A percentile compares a stretch with the other conserved stretches of the same genome.
Evolutionary conservation across 2,797 vertebrate species (phyloP).

Genomic region (Sebastes glaucus): DNA sequence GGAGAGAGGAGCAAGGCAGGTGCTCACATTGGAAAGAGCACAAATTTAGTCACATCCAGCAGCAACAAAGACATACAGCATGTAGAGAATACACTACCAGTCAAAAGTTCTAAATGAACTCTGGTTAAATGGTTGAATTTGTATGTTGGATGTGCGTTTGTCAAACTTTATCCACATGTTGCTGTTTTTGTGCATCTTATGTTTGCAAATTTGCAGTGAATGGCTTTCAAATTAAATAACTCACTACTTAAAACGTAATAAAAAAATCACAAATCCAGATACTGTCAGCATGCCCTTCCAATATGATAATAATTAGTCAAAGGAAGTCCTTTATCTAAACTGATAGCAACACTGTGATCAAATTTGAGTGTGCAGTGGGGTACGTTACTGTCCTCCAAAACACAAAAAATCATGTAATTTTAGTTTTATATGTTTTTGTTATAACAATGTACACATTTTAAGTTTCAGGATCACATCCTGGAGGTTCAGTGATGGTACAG

Average conservation of each 20-base stretch:
- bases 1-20: slow-evolving; percentile 30
- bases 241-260: not conserved
- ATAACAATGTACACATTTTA: not conserved
- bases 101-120: not conserved
- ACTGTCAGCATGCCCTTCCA: not conserved
- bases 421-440: not conserved
- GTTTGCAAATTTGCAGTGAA: not conserved
- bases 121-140: not conserved
- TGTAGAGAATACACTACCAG: not conserved
- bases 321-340: not conserved
- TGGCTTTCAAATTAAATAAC: not conserved
- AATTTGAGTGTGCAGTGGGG: not conserved
- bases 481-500: not conserved
- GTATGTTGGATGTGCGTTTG: not conserved
- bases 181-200: not conserved
- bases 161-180: not conserved
- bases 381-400: not conserved
- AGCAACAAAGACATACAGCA: not conserved
- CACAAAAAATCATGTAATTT: not conserved
- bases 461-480: not conserved
- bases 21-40: slow-evolving; percentile 45
- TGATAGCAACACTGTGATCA: not conserved
- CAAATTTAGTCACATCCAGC: slow-evolving; percentile 38
- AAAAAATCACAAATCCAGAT: not conserved
- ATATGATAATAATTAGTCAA: not conserved